Evolutionary conservation across 2,113 vertebrate genomes (phyloP).

Genomic region (Pelvicachromis taeniatus): DNA sequence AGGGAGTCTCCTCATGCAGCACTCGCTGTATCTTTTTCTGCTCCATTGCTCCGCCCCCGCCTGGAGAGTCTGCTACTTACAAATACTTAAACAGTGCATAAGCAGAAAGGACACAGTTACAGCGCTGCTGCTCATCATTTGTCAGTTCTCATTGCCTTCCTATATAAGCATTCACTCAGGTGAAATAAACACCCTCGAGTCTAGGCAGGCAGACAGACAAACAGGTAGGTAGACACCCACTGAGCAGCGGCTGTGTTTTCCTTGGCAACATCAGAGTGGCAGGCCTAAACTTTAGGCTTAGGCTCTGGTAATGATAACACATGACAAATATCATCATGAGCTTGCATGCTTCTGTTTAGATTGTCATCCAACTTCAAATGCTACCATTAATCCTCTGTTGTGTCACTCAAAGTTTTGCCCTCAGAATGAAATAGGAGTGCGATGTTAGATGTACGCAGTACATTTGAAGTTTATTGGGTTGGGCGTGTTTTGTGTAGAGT

Average conservation of each 20-base stretch:
- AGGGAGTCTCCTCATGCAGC: rapidly evolving
- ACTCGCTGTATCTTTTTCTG: neutral
- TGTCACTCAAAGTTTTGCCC: neutral
- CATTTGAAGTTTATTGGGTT: rapidly evolving
- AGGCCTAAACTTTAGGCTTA: neutral
- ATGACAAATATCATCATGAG: neutral
- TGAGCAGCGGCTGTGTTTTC: slow-evolving; percentile 27
- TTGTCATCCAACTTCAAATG: neutral
- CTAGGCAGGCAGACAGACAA: neutral
- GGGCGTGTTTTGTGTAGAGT: neutral
- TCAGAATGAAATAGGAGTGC: neutral
- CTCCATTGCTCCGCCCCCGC: rapidly evolving
- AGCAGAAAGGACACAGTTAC: neutral
- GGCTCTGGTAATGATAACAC: neutral
- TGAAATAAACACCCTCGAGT: slow-evolving; percentile 17
- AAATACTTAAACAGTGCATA: neutral
- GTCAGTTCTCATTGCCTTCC: slow-evolving; percentile 3
- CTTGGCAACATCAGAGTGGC: slow-evolving; percentile 40
- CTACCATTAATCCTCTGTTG: neutral
- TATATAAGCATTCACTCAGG: slow-evolving; percentile 11
- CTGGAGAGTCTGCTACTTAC: neutral
- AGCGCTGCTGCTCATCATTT: neutral
- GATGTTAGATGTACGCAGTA: neutral
- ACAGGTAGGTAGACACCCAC: neutral
- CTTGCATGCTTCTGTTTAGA: neutral